Percentiles rank a stretch among this genome's conserved stretches.
Evolutionary conservation across 2,113 vertebrate species (phyloP).

Genomic region (Coracopsis vasa): DNA sequence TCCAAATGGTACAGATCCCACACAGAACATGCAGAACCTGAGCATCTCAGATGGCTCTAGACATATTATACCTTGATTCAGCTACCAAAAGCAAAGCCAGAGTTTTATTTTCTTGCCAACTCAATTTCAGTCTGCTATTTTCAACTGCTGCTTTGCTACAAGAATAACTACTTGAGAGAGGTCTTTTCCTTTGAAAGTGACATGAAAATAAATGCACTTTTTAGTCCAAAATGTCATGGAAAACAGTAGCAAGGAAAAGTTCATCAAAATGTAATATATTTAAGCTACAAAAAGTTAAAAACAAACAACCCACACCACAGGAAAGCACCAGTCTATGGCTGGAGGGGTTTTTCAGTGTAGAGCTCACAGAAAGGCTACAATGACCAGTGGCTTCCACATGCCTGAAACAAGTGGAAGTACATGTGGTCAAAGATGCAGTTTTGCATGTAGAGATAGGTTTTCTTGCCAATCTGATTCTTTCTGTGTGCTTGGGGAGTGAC

Average conservation of each 20-base stretch:
- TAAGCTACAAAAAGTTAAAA: neutral
- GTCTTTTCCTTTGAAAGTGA: neutral
- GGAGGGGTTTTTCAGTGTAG: neutral
- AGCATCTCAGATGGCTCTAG: neutral
- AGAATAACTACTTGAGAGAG: neutral
- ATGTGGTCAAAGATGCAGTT: neutral
- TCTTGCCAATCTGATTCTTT: no score
- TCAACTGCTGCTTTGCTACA: neutral
- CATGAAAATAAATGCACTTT: neutral
- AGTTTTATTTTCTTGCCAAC: neutral
- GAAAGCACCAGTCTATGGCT: neutral
- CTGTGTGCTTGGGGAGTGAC: neutral
- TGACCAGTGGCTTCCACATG: neutral
- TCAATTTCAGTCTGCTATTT: neutral
- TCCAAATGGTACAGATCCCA: neutral
- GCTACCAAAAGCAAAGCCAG: neutral
- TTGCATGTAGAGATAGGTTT: neutral
- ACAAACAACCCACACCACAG: neutral
- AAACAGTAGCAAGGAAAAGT: neutral
- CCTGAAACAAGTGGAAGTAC: neutral
- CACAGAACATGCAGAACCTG: neutral
- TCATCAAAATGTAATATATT: neutral
- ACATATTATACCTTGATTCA: neutral
- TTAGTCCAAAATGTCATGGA: neutral
- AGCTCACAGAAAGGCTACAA: neutral